Base-by-base conservation (phyloP, 2,113 vertebrate genomes). In the Tiliqua scincoides region DNA sequence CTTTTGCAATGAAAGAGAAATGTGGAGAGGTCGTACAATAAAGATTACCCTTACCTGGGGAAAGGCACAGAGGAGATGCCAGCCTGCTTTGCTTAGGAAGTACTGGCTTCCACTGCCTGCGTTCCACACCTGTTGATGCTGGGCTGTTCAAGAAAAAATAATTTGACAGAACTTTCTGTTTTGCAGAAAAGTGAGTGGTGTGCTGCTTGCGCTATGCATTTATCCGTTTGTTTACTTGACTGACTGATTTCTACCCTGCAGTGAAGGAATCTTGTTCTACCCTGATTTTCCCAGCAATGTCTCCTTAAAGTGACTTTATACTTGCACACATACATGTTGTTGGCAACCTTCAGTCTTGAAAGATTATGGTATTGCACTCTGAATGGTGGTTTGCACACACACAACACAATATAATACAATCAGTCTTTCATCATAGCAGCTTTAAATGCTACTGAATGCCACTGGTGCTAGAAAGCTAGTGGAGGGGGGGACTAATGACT, bases 1-100 rank as follows among this genome's bases (percentile, higher is more conserved):
- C 35, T 87, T 93, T 74, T n/a, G 14, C 65, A 85, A 6, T 48
- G 87, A 87, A 87, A 91, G 62, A 20, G 21, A 88, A 72, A 76
- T 54, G 73, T 0, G 54, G 65, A 81, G 75, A n/a, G 48, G 80
- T 86, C 86, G 86, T 20, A 37, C 0, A 73, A 35, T 48, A 84
- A 79, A 87, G 74, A 52, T 63, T 82, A 7, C 7, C 62, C 63
- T 80, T 78, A 68, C 11, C 65, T 35, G 5, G 43, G 77, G 73
- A 81, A 4, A 59, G 35, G 3, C 74, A 82, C 23, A 84, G 79
- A 23, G 73, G 87, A 91, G 37, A 20, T 83, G 80, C 88, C 83
- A 85, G 73, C 48, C 57, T 6, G 2, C n/a, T 84, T 88, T 23
- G 4, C 48, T 85, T 84, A 1, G 68, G 3, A 57, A 57, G 74